Evolutionary conservation across 2,113 vertebrate species (phyloP).

Genomic region (Pollimyrus isidori): DNA sequence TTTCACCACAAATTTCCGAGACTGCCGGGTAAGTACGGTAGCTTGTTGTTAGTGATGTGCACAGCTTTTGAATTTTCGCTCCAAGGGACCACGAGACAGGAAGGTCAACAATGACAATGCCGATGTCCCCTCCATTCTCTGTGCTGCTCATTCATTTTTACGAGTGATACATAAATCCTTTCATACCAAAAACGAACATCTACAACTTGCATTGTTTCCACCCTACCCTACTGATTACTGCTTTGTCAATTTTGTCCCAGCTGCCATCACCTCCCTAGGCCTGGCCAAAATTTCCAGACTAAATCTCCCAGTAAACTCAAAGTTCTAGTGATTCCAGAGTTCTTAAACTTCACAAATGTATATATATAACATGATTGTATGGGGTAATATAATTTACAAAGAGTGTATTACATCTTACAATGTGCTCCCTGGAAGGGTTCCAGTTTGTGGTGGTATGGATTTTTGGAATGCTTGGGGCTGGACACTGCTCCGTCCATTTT

Average conservation of each 20-base stretch:
- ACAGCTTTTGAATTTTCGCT: constrained; percentile 13
- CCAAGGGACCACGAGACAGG: constrained; percentile 25
- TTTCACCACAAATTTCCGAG: background rate
- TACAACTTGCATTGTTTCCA: constrained; percentile 56
- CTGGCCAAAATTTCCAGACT: constrained; percentile 11
- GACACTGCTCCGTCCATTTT: background rate
- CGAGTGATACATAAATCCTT: constrained; percentile 24
- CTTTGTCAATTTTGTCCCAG: background rate
- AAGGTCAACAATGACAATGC: constrained; percentile 34
- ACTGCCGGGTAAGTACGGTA: background rate
- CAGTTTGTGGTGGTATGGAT: constrained; percentile 31
- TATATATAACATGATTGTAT: constrained; percentile 64
- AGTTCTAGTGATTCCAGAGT: constrained; percentile 44
- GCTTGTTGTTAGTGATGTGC: background rate
- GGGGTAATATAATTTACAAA: constrained; percentile 60
- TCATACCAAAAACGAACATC: constrained; percentile 37
- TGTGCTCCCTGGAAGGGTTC: constrained; percentile 42
- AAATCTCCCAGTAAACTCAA: constrained; percentile 60
- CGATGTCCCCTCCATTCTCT: constrained; percentile 32
- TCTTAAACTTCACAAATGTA: constrained; percentile 64
- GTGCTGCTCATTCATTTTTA: constrained; percentile 32
- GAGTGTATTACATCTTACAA: constrained; percentile 59
- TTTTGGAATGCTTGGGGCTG: constrained; percentile 14
- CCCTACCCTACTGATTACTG: constrained; percentile 52
- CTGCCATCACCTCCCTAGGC: constrained; percentile 29